Percentiles rank a stretch among this genome's conserved stretches.
Conservation (phyloP, 30 jellyfish, hydroid and myxozoan genomes). For the Aurelia sp. region DNA sequence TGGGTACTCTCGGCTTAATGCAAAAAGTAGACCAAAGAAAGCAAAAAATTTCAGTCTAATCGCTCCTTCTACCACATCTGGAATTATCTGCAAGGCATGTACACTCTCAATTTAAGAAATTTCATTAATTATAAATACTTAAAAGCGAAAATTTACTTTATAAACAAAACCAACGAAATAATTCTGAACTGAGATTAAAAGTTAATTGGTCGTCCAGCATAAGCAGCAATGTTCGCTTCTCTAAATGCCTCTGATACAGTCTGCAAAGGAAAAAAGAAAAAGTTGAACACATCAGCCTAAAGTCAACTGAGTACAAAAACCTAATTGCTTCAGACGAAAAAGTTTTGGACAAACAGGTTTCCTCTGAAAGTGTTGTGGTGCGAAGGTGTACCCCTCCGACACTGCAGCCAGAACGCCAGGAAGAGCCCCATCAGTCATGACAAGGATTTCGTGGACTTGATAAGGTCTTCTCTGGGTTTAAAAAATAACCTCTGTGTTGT, state of each 20-base stretch:
- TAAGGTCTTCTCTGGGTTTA: no score
- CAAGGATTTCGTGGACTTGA: no score
- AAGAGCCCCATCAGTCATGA: no score
- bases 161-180: conserved; percentile 15
- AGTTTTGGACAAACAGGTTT: no score
- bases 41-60: no score
- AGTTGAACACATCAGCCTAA: no score
- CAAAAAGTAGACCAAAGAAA: not conserved
- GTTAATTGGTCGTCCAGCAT: conserved; percentile 96
- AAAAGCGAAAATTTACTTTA: conserved; percentile 18
- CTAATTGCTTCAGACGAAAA: no score
- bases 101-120: not conserved
- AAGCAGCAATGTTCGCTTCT: conserved; percentile 97
- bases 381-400: no score
- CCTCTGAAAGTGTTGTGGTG: no score
- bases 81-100: not conserved
- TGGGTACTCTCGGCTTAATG: not conserved
- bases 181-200: conserved; percentile 14
- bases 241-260: conserved; percentile 98
- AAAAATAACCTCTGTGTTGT: no score
- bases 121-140: not conserved
- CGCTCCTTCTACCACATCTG: not conserved
- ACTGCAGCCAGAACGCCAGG: no score
- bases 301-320: no score
- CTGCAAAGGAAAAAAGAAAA: conserved; percentile 49